Evolutionary conservation across 2,888 invertebrate genomes (phyloP), one percentile per base, ranked within the genome.

Genomic region (Agrotis ipsilon): DNA sequence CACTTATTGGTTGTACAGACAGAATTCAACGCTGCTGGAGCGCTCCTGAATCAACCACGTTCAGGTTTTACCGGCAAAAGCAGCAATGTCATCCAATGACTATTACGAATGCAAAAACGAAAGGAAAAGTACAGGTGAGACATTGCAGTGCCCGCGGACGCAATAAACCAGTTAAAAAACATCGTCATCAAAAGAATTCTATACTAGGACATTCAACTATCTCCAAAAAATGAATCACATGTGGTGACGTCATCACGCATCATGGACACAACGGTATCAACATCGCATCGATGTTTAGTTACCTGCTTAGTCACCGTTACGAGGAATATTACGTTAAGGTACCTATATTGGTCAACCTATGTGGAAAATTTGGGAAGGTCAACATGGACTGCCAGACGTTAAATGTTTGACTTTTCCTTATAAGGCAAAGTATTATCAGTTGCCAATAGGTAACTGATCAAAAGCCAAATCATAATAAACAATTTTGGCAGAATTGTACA

Each of bases 281-380:
- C 69, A 70, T 73, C 68, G 72, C 69, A 72, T 80, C 73, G 72
- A 81, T 81, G 48, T 75, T 69, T 70, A 71, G 75, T 58, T 67
- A 83, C 72, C 46, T 45, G 81, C 68, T 78, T 78, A 83, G 80
- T 83, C 81, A 81, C 68, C 81, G 60, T 75, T 75, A 83, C 74
- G 58, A n/a, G 39, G 49, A 78, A 77, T 69, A 75, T 64, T 46
- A 39, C 66, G 51, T 13, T 32, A 60, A 51, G 64, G 55, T 62
- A 54, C 57, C 59, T 59, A 67, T n/a, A 57, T 68, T 61, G 19
- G 48, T 60, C 49, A 32, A 18, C 24, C 14, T 51, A 39, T 66
- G 52, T 67, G 60, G 72, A 68, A 78, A 60, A 61, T 27, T 57
- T 72, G 48, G 51, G 27, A 49, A 77, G 72, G 68, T 24, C 60